Evolutionary conservation across 2,113 vertebrate species (phyloP).

Genomic region (Pandion haliaetus): DNA sequence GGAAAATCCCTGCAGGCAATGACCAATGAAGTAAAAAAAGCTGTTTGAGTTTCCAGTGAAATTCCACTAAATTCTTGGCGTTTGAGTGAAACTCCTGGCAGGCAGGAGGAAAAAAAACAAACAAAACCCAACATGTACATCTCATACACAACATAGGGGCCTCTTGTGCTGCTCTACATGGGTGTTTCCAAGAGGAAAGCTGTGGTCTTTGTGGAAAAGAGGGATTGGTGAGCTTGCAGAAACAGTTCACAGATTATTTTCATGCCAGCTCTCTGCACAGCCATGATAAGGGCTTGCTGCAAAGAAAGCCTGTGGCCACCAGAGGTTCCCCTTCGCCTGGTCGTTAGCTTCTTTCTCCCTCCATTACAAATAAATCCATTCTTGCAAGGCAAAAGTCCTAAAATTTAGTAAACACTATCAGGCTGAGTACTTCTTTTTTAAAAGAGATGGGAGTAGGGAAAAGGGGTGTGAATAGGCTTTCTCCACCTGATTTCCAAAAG

Average conservation of each 20-base stretch:
- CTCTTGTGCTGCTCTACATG: rapidly evolving
- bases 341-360: not conserved
- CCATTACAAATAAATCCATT: not conserved
- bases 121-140: too few relatives aligned
- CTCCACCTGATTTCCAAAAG: not conserved
- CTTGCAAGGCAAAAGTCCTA: not conserved
- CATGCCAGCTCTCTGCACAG: rapidly evolving
- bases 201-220: not conserved
- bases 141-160: not conserved
- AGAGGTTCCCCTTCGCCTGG: not conserved
- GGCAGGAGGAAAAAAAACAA: not conserved
- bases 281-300: not conserved
- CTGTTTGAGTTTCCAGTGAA: not conserved
- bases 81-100: not conserved
- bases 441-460: not conserved
- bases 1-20: not conserved
- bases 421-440: not conserved
- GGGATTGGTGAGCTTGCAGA: not conserved
- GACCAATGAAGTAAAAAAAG: not conserved
- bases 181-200: not conserved
- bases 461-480: not conserved
- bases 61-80: not conserved
- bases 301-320: not conserved
- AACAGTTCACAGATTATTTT: not conserved
- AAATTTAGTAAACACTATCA: not conserved